Conservation (phyloP, 1,140 invertebrate genomes). For the Scaptodrosophila lebanonensis region DNA sequence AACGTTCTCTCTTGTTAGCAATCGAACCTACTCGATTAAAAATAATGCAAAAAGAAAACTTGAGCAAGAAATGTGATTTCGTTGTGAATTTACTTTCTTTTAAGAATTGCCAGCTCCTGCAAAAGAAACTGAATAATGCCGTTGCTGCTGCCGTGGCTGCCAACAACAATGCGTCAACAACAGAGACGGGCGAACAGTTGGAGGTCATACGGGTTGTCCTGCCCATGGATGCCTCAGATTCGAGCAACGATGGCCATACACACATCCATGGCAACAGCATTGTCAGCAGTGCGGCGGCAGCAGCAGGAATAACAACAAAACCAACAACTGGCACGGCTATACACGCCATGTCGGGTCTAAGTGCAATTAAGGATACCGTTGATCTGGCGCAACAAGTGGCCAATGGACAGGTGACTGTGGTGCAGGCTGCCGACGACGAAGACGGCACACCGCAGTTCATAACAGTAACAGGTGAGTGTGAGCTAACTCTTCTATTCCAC, state of each 20-base stretch:
- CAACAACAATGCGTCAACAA: slow-evolving; percentile 24
- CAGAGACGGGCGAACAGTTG: slow-evolving; percentile 35
- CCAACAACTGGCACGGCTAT: slow-evolving; percentile 36
- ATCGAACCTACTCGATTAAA: no score
- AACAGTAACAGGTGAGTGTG: slow-evolving; percentile 68
- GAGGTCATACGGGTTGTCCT: slow-evolving; percentile 69
- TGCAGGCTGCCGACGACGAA: slow-evolving; percentile 60
- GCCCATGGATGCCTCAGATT: slow-evolving; percentile 73
- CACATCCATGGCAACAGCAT: slow-evolving; percentile 49
- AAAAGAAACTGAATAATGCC: slow-evolving; percentile 49
- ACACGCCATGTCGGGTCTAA: slow-evolving; percentile 50
- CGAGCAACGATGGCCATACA: slow-evolving; percentile 57
- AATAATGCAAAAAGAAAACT: no score
- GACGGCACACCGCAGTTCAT: slow-evolving; percentile 65
- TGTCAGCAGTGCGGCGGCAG: slow-evolving; percentile 32
- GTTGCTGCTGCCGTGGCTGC: slow-evolving; percentile 24
- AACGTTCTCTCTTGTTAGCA: no score
- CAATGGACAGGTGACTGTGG: slow-evolving; percentile 66
- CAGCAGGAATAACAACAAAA: slow-evolving; percentile 29
- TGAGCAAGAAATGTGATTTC: no score
- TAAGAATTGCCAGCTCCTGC: slow-evolving; percentile 59
- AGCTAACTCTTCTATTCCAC: not conserved
- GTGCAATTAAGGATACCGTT: slow-evolving; percentile 53
- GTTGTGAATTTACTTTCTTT: slow-evolving; percentile 22
- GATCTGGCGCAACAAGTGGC: slow-evolving; percentile 68